Evolutionary conservation across 2,113 vertebrate species (phyloP).

Genomic region (Terrapene triunguis): DNA sequence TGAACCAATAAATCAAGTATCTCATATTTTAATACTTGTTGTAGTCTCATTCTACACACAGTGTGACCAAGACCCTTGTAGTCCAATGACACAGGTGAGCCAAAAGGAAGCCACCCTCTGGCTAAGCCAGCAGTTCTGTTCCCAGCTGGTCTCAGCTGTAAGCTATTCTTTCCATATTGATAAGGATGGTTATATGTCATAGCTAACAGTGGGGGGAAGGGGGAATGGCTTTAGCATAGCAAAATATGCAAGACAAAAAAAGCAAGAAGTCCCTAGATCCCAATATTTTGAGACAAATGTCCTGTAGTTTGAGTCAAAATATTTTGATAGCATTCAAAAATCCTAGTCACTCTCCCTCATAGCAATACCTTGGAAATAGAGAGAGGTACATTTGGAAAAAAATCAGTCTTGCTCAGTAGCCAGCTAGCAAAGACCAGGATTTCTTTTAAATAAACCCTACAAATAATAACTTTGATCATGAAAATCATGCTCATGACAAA

Average conservation of each 20-base stretch:
- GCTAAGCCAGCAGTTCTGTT: not conserved
- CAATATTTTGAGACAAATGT: not conserved
- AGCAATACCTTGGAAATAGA: not conserved
- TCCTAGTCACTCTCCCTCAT: not conserved
- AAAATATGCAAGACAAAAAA: fast-evolving
- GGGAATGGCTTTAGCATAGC: not conserved
- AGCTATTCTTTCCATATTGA: not conserved
- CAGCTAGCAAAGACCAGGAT: not conserved
- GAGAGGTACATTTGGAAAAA: not conserved
- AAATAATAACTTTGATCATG: not conserved
- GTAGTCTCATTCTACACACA: not conserved
- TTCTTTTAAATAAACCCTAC: not conserved
- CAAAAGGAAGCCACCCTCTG: not conserved
- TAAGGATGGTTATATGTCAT: not conserved
- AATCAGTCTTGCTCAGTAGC: fast-evolving
- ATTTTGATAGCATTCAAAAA: not conserved
- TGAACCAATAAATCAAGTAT: not conserved
- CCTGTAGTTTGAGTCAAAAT: not conserved
- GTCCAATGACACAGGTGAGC: not conserved
- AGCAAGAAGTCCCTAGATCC: not conserved
- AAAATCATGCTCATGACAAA: not conserved
- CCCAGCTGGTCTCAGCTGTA: not conserved
- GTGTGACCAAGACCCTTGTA: not conserved
- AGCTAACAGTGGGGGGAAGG: not conserved
- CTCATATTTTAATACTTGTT: not conserved